Base-by-base conservation (phyloP, 2,888 invertebrate species). In the Ellobium chinense region DNA sequence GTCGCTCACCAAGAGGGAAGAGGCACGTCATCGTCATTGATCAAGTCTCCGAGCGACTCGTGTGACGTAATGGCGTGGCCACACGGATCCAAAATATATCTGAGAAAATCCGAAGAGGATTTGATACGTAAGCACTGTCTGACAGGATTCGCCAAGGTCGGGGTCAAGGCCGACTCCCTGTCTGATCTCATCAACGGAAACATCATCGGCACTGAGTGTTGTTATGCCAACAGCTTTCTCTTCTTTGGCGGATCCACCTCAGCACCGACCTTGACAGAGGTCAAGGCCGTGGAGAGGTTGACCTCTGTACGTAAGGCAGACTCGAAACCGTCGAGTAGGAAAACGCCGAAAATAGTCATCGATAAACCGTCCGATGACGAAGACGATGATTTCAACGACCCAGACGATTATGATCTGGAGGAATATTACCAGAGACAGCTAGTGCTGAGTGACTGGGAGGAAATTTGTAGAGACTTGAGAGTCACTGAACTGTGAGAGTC, bases 381-480 rank as follows among this genome's bases (percentile, higher is more conserved):
- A 27, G 63, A 72, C 18, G 27, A 65, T 27, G 56, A n/a, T 1
- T 7, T 24, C 27, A 24, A 34, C n/a, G 39, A 58, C 3, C 37
- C 1, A 21, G 63, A 73, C 21, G 79, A 65, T 0, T 37, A 27
- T 29, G 58, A 73, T 29, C 58, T 74, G n/a, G 74, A 80, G 56
- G 66, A 65, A 24, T 80, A 66, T 31, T 74, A 80, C 37, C 5
- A 60, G 27, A 73, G 37, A n/a, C 79, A 79, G 27, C 27, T 66
- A 3, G 58, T 79, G 27, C 68, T 66, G n/a, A 77, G 65, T 46
- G 80, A 83, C 24, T 83, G 83, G 83, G 83, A 83, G 65, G 80
- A 83, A 3, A 66, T 83, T 24, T 80, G 76, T n/a, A 21, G 69
- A 54, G 80, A 75, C 60, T 54, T 80, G 0, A 29, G 75, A 36